Percentiles rank a stretch among this genome's conserved stretches.
These are phyloP conservation scores for Bombyx mandarina DNA, from an alignment of 1,140 invertebrate species.

Conservation along the genomic window DNA sequence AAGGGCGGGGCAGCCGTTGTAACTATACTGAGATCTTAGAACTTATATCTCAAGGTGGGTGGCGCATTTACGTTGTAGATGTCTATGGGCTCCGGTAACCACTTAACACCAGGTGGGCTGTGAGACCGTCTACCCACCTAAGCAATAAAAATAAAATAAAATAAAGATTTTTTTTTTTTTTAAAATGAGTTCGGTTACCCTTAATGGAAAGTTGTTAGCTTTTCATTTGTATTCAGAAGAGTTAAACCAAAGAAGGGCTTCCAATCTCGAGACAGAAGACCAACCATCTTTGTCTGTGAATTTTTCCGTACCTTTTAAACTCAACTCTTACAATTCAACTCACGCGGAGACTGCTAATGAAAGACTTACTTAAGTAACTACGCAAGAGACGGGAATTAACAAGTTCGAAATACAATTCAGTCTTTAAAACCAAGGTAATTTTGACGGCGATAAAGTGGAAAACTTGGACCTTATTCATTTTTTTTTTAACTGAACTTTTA, in stretches of 20 bases:
- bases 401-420: slow-evolving; percentile 65
- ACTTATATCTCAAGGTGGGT: no score
- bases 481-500: slow-evolving; percentile 40
- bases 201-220: slow-evolving; percentile 14
- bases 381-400: slow-evolving; percentile 57
- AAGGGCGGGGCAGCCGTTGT: no score
- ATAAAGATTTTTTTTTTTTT: no score
- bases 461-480: slow-evolving; percentile 45
- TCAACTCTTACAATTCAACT: slow-evolving; percentile 46
- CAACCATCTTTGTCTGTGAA: slow-evolving; percentile 32
- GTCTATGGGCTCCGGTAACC: no score
- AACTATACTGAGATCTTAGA: no score
- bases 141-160: no score
- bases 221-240: slow-evolving; percentile 20
- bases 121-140: no score
- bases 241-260: slow-evolving; percentile 18
- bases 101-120: no score
- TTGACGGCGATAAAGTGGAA: slow-evolving; percentile 58
- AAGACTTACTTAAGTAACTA: slow-evolving; percentile 64
- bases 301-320: slow-evolving; percentile 48
- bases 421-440: slow-evolving; percentile 50
- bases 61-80: no score
- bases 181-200: slow-evolving; percentile 8
- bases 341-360: slow-evolving; percentile 64
- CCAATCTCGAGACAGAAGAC: slow-evolving; percentile 19